Conservation (phyloP, 2,888 invertebrate genomes). For the Tromatobia lineatoria region DNA sequence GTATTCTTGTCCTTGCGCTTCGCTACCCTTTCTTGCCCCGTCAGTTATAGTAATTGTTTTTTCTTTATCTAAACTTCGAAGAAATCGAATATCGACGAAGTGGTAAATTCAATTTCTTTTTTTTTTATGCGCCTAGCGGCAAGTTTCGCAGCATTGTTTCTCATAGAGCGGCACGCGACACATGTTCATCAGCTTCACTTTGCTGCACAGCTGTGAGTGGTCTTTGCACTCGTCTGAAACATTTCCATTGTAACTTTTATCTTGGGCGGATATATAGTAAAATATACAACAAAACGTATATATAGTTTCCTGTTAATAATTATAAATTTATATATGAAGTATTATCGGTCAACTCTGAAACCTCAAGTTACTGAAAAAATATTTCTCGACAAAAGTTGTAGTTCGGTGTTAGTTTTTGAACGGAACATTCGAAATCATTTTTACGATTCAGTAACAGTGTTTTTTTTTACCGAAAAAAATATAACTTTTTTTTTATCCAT, state of each 20-base stretch:
- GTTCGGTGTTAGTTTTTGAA: too few relatives aligned
- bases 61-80: constrained; percentile 55
- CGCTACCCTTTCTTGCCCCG: constrained; percentile 52
- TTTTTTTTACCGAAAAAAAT: too few relatives aligned
- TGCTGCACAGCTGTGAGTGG: constrained; percentile 93
- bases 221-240: constrained; percentile 91
- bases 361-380: too few relatives aligned
- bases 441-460: too few relatives aligned
- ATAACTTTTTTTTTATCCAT: too few relatives aligned
- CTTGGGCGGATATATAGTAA: background rate
- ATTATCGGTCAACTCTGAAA: too few relatives aligned
- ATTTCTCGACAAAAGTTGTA: too few relatives aligned
- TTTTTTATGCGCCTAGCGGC: constrained; percentile 83
- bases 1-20: constrained; percentile 6
- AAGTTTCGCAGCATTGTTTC: constrained; percentile 95
- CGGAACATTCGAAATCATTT: too few relatives aligned
- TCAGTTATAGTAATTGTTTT: constrained; percentile 40
- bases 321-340: too few relatives aligned
- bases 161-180: constrained; percentile 94
- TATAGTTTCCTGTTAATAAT: too few relatives aligned
- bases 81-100: constrained; percentile 33
- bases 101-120: constrained; percentile 34
- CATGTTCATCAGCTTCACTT: constrained; percentile 95
- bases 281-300: too few relatives aligned
- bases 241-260: background rate